A percentile compares a stretch with the other conserved stretches of the same genome.
Conservation (phyloP, 2,113 vertebrate genomes). For the Tapirus terrestris region DNA sequence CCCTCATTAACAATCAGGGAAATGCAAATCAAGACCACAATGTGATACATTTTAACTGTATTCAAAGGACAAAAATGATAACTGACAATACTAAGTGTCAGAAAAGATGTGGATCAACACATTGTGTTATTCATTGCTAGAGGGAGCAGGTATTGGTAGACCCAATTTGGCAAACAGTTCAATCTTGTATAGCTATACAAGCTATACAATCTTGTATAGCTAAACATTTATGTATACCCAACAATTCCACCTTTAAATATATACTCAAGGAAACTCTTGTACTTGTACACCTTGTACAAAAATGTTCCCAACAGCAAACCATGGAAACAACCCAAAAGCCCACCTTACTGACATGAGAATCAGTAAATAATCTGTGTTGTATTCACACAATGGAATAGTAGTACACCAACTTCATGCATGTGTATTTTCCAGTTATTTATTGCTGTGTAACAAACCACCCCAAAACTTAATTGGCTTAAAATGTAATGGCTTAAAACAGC, state of each 20-base stretch:
- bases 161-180: neutral
- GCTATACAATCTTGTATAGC: neutral
- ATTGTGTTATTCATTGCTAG: neutral
- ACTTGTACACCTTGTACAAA: neutral
- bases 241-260: neutral
- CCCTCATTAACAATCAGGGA: too few relatives aligned
- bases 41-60: neutral
- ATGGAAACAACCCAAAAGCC: neutral
- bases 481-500: neutral
- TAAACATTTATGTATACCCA: neutral
- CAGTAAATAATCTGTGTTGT: neutral
- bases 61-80: neutral
- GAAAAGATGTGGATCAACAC: neutral
- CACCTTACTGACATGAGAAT: neutral
- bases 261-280: neutral
- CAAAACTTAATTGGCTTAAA: neutral
- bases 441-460: neutral
- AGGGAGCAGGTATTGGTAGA: neutral
- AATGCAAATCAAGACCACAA: neutral
- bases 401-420: neutral
- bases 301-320: neutral
- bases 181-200: neutral
- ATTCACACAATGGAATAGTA: neutral
- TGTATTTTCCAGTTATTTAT: neutral
- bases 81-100: fast-evolving